Base-by-base conservation (phyloP, 2,888 invertebrate species). In the Caenorhabditis japonica region DNA sequence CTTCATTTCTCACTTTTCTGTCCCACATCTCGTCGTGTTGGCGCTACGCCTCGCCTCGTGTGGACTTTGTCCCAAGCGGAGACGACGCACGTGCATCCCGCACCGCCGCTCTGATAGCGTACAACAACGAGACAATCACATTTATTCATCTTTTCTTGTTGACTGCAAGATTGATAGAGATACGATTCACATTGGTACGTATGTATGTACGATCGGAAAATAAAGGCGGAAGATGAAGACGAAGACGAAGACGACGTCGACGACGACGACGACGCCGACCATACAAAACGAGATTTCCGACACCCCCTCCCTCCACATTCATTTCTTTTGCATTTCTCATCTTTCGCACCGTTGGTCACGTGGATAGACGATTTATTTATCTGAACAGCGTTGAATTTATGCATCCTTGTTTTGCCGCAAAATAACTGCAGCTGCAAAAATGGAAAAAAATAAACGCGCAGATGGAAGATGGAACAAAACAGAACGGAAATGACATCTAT, bases 11-110 rank as follows among this genome's bases (percentile, higher is more conserved):
- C 66, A 66, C 66, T 49, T 66, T 66, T 64, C 41, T 36, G 56
- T 49, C 34, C 43, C 27, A 33, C 43, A 64, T 64, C 55, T 56
- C 39, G 7, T 10, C 51, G 51, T n/a, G n/a, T n/a, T n/a, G n/a
- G n/a, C n/a, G n/a, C n/a, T n/a, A n/a, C n/a, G n/a, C n/a, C n/a
- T n/a, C n/a, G n/a, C n/a, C 43, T 44, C 66, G 56, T 27, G 38
- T 66, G 75, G 75, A 75, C 75, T 75, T 75, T 75, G 75, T 64
- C 75, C 73, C 52, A 51, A 17, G 25, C 33, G 47, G 30, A 30
- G 30, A 10, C 15, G 17, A 39, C 58, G 62, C 74, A 75, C 75
- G 75, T 75, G 75, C 59, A 64, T 52, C 59, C 75, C 75, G 70
- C 59, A 68, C 62, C 58, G 52, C 52, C 56, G 44, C 36, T 23